Base-by-base conservation (phyloP, 1,140 invertebrate genomes). In the Drosophila athabasca region DNA sequence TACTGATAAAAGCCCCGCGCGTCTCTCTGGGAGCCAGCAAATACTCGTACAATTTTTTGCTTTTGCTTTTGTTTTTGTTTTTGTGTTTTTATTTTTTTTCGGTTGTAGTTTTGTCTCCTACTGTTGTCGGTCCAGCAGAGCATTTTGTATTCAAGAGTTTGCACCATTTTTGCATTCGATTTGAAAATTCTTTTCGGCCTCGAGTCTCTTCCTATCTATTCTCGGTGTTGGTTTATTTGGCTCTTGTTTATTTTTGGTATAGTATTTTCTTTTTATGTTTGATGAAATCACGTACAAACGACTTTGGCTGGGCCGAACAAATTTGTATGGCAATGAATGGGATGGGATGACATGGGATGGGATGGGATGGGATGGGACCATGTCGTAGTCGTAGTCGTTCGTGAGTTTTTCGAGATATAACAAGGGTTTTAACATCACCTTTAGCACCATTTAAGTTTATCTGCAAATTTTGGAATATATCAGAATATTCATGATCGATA, bases 131-230 rank as follows among this genome's bases (percentile, higher is more conserved):
- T 53, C 54, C 57, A 54, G 76, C 57, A 54, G 76, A 79, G 53
- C 81, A 70, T 84, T 83, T 83, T 64, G 78, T 88, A 87, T 87
- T 87, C 82, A 88, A 83, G 83, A 82, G 83, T 72, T 88, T 88
- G 83, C 83, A 82, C 83, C 88, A 87, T 88, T 87, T 85, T 88
- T 87, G 82, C 82, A 88, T 87, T 87, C 79, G 84, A 87, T 87
- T 82, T 73, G 66, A 79, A 76, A 87, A 82, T 82, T 87, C 78
- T 88, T 88, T 82, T 62, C 59, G 69, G 70, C 13, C 65, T 44
- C 46, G 50, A 54, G 19, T 22, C 17, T 17, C 46, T 19, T 68
- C 54, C 44, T n/a, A 19, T 11, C 1, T 43, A 6, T 31, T 24
- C 31, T 62, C 24, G 13, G 8, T 26, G 24, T 41, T 26, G 35